Conservation (phyloP, 1,140 invertebrate species). For the Brachionus plicatilis region DNA sequence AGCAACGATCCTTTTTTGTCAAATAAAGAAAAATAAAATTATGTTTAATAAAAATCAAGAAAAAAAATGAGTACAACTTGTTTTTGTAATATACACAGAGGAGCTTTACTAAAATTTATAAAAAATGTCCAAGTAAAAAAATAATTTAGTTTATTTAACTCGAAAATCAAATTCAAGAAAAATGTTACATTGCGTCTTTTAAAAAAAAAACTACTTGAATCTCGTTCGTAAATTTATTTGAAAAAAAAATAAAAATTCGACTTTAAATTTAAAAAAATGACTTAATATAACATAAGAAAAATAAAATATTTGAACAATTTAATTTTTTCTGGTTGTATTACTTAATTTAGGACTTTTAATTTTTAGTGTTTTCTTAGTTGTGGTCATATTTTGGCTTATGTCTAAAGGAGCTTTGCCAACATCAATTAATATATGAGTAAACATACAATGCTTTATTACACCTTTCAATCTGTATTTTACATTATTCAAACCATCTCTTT, state of each 20-base stretch:
- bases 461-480: background rate
- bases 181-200: too few relatives aligned
- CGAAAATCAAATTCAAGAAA: too few relatives aligned
- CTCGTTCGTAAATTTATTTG: background rate
- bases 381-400: background rate
- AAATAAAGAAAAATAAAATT: too few relatives aligned
- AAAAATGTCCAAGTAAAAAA: too few relatives aligned
- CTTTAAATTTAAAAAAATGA: background rate
- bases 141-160: too few relatives aligned
- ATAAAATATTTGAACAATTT: background rate
- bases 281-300: background rate
- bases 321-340: background rate
- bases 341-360: background rate
- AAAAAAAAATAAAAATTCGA: background rate
- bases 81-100: too few relatives aligned
- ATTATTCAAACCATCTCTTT: conserved; percentile 31
- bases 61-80: too few relatives aligned
- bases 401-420: background rate
- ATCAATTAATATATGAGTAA: conserved; percentile 23
- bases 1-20: too few relatives aligned
- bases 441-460: background rate
- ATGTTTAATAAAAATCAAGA: too few relatives aligned
- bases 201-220: background rate
- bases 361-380: background rate
- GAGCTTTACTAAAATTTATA: too few relatives aligned